These are phyloP conservation scores for Ictidomys tridecemlineatus DNA, from an alignment of 2,113 vertebrate species.

Conservation along the genomic window DNA sequence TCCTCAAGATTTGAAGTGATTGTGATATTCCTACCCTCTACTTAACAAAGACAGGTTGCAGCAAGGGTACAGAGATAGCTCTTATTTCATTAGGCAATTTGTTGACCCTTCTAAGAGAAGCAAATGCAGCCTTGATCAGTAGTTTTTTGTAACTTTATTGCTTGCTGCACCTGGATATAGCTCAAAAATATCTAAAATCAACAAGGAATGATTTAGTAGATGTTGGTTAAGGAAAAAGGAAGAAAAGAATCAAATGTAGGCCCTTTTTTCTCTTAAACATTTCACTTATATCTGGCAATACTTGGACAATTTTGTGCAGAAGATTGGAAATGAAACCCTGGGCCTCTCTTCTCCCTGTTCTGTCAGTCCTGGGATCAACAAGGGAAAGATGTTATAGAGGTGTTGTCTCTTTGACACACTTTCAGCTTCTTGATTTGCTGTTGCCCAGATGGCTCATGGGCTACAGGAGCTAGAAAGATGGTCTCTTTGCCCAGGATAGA, in stretches of 20 bases:
- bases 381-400: not conserved
- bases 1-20: not conserved
- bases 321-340: not conserved
- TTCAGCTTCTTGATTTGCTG: not conserved
- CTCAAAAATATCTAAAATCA: constrained; percentile 25
- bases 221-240: not conserved
- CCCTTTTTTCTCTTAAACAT: not conserved
- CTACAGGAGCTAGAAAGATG: not conserved
- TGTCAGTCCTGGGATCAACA: not conserved
- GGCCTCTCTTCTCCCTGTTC: not conserved
- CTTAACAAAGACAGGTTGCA: not conserved
- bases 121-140: not conserved
- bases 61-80: not conserved
- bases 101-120: constrained; percentile 10
- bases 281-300: not conserved
- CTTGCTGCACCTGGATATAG: not conserved
- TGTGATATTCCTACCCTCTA: not conserved
- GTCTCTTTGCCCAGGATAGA: not conserved
- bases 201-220: not conserved
- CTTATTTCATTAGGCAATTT: constrained; percentile 39
- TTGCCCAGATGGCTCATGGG: not conserved
- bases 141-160: not conserved
- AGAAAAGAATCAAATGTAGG: not conserved
- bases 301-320: not conserved
- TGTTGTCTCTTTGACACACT: not conserved